Evolutionary conservation across 2,113 vertebrate genomes (phyloP), one percentile per base, ranked within the genome.

Genomic region (Regulus satrapa): DNA sequence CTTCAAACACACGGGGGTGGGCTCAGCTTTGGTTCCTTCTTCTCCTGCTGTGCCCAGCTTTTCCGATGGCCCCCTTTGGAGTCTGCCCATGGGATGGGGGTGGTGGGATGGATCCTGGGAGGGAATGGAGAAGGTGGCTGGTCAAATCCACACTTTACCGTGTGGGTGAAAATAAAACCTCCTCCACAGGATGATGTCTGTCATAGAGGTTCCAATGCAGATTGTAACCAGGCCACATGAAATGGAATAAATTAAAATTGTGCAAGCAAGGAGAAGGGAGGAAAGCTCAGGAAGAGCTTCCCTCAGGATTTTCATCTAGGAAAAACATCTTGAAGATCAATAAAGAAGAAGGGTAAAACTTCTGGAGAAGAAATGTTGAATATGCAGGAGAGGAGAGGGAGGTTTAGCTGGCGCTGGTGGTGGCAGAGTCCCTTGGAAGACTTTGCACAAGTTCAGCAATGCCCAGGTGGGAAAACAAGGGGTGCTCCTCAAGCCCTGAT

Each of bases 401-500:
- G 80, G 58, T 95, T 91, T 40, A 74, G 69, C 87, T 54, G 95
- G 94, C 52, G 93, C 97, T 96, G 92, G 92, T 96, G 94, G 83
- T 66, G 59, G 92, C 96, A 95, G 97, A 96, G 96, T 96, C 52
- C 31, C 69, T 80, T 97, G 97, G 93, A 96, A 97, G 97, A 97
- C 97, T 97, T 96, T 96, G 97, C 96, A 96, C 96, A 85, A 95
- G 94, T 89, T 97, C 95, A 86, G 94, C 93, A 92, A 97, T 96
- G 96, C 96, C 97, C 98, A 88, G 83, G 96, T 81, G 67, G 87
- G 87, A 48, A 83, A 93, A 77, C 1, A 21, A 67, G 59, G 26
- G 94, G 18, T 74, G 66, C 66, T 96, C 84, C 87, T 92, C 45
- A 80, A 95, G 84, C 84, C 95, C 94, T 72, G 87, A 85, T 78